These are phyloP conservation scores for Sebastes nivosus DNA, from an alignment of 2,797 vertebrate genomes.

Conservation along the genomic window DNA sequence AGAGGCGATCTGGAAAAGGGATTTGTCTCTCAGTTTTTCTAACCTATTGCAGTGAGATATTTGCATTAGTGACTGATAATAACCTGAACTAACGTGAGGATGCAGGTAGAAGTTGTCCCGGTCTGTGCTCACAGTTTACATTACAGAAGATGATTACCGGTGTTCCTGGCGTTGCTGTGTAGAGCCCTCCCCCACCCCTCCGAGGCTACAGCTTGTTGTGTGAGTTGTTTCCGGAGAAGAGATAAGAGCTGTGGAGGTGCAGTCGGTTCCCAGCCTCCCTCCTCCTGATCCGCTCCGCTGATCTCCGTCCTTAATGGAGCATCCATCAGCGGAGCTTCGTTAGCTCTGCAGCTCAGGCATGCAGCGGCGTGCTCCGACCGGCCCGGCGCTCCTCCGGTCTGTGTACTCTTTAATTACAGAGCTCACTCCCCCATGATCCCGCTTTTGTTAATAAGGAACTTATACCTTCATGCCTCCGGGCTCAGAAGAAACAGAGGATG, in stretches of 20 bases:
- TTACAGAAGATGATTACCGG: conserved; percentile 7
- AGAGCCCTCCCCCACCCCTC: background rate
- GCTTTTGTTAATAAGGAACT: background rate
- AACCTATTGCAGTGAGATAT: too few relatives aligned
- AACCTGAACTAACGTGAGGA: background rate
- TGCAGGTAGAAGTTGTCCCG: background rate
- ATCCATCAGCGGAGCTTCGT: conserved; percentile 35
- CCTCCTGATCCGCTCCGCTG: conserved; percentile 25
- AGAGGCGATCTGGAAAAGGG: too few relatives aligned
- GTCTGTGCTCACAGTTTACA: background rate
- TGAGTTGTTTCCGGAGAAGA: background rate
- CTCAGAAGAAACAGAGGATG: background rate
- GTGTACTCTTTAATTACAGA: conserved; percentile 24
- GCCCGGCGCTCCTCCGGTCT: background rate
- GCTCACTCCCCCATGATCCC: background rate
- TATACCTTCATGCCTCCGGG: conserved; percentile 18
- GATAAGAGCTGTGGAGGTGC: conserved; percentile 27
- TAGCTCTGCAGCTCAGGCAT: conserved; percentile 32
- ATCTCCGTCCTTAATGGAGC: conserved; percentile 33
- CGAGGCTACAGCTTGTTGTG: background rate
- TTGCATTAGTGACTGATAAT: background rate
- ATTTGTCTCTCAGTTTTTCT: background rate
- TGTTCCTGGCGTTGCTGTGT: background rate
- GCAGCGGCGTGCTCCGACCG: conserved; percentile 19
- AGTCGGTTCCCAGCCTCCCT: background rate